Percentiles rank a stretch among this genome's conserved stretches.
Evolutionary conservation across 2,888 invertebrate genomes (phyloP).

Genomic region (Agrochola lota): DNA sequence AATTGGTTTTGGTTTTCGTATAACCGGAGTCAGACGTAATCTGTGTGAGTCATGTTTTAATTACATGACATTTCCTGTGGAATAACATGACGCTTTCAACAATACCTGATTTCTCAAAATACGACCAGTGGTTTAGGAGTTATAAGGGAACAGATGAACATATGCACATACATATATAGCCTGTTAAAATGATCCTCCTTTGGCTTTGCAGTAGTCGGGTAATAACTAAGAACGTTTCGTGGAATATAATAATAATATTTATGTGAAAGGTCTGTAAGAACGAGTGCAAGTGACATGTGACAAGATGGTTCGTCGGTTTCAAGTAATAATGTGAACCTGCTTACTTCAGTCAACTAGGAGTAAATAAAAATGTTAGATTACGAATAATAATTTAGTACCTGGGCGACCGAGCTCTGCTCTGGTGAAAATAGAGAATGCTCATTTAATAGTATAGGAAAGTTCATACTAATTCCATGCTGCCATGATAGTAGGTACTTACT

Average conservation of each 20-base stretch:
- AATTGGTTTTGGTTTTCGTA: no score
- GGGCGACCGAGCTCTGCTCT: no score
- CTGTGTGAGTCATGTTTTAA: no score
- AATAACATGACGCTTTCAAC: no score
- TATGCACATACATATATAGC: neutral
- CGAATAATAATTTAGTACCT: neutral
- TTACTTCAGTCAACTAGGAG: constrained; percentile 9
- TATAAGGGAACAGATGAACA: neutral
- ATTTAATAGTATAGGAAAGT: no score
- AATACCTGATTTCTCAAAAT: no score
- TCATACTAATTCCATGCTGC: no score
- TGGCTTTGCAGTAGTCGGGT: neutral
- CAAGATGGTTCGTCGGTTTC: constrained; percentile 20
- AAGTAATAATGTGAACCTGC: constrained; percentile 18
- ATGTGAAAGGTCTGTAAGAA: neutral
- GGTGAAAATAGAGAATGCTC: no score
- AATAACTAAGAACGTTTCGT: neutral
- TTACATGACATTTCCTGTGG: no score
- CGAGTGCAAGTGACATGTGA: constrained; percentile 47
- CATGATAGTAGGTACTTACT: no score
- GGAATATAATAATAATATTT: constrained; percentile 18
- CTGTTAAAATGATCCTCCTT: neutral
- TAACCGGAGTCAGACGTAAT: no score
- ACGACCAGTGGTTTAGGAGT: no score
- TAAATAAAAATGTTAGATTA: neutral